Evolutionary conservation across 2,888 invertebrate species (phyloP), one percentile per base, ranked within the genome.

Genomic region (Lagria hirta): DNA sequence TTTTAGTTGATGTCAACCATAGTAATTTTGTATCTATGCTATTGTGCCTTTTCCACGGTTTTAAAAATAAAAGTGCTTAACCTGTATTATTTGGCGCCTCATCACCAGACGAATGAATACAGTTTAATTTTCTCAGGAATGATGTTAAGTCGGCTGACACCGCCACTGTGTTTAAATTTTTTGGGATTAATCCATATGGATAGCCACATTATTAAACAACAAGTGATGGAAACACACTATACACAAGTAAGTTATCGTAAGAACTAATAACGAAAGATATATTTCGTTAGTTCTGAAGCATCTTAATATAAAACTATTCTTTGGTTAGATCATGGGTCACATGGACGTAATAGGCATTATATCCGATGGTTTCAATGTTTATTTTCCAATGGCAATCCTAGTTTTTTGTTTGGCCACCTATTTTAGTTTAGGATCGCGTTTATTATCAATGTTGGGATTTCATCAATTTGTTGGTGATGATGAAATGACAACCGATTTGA

Each of bases 101-200:
- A 97, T 69, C 98, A 99, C 71, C 94, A 95, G 74, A 99, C 99
- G 4, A 96, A 98, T 68, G 98, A 98, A 68, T 96, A 99, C 75
- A 96, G 95, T 69, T 82, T 99, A 48, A 93, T 99, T 65, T 97
- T 99, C 75, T 93, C 94, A 57, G 99, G 99, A 41, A 97, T 98
- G 98, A 82, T 97, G 81, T 79, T 95, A 21, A 98, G 97, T 67
- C 85, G 99, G 1, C 78, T 99, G 35, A 99, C 98, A 0, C 96
- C 99, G 0, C 98, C 99, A 2, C 86, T 99, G 79, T 99, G 98
- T 72, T 81, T 99, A 28, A 99, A 99, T 74, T 99, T 98, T 69
- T 79, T 99, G 33, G 93, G 98, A 17, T 76, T 99, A 14, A 92
- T 98, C 59, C 99, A 99, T 65, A 90, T 99, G 86, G 99, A 99